A percentile compares a stretch with the other conserved stretches of the same genome.
phyloP scores from a whole-genome alignment of 1,140 invertebrate genomes.

The Drosophila dunni region DNA sequence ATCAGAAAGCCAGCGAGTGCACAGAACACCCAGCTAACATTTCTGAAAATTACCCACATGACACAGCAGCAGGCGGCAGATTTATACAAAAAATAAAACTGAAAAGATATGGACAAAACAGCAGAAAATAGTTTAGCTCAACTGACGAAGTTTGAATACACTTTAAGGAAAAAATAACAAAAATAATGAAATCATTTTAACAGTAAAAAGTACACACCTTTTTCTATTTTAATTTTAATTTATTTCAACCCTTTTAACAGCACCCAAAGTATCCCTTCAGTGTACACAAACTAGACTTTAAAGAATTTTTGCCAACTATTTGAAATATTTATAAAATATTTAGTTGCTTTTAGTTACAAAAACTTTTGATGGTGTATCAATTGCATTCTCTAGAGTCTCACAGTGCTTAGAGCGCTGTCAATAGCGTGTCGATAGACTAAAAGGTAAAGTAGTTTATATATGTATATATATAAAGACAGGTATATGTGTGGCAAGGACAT shows the following conservation, averaged over 20 bases:
- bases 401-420: background rate
- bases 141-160: slow-evolving; percentile 1
- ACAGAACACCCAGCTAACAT: slow-evolving; percentile 40
- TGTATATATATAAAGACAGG: too few relatives aligned
- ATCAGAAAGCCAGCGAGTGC: slow-evolving; percentile 53
- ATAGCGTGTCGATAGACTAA: background rate
- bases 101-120: background rate
- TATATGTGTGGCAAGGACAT: slow-evolving; percentile 34
- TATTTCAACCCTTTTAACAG: background rate
- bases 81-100: slow-evolving; percentile 19
- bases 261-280: background rate
- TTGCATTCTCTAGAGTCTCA: background rate
- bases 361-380: background rate
- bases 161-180: background rate
- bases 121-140: background rate
- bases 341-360: background rate
- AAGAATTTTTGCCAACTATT: too few relatives aligned
- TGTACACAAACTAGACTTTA: too few relatives aligned
- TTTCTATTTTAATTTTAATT: too few relatives aligned
- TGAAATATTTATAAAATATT: too few relatives aligned
- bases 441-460: slow-evolving; percentile 24
- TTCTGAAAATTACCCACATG: slow-evolving; percentile 65
- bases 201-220: background rate
- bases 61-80: slow-evolving; percentile 17
- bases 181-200: background rate